Conservation (phyloP, 1,140 invertebrate genomes). For the Sogatella furcifera region DNA sequence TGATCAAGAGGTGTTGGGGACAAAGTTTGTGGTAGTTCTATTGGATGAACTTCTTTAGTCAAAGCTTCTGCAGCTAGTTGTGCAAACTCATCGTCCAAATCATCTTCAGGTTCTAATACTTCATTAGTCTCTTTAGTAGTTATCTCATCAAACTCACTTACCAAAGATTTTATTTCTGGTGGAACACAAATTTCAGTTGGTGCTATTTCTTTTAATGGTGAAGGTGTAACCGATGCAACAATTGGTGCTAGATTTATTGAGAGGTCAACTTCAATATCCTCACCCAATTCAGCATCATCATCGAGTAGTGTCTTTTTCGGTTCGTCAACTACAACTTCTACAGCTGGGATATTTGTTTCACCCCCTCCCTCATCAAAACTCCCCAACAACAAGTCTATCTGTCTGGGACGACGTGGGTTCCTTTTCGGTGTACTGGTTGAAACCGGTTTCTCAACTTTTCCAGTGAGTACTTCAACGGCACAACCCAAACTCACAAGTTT, state of each 20-base stretch:
- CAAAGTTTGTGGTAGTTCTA: too few species aligned
- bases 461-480: conserved; percentile 74
- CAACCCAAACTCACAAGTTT: conserved; percentile 69
- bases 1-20: conserved; percentile 6
- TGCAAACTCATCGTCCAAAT: conserved; percentile 58
- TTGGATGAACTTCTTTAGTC: conserved; percentile 31
- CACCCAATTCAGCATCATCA: conserved; percentile 44
- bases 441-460: conserved; percentile 52
- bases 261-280: conserved; percentile 13
- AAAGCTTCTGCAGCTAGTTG: conserved; percentile 59
- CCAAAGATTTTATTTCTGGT: neutral
- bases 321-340: conserved; percentile 27
- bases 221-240: neutral
- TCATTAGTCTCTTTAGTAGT: neutral
- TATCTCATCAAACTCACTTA: conserved; percentile 8
- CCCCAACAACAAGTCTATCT: conserved; percentile 54
- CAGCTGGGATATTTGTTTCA: conserved; percentile 13
- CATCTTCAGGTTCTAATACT: conserved; percentile 32
- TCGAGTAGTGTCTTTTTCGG: conserved; percentile 57
- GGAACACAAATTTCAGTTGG: neutral
- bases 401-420: conserved; percentile 22
- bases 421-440: conserved; percentile 35
- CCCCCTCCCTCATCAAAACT: conserved; percentile 44
- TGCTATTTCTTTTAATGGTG: conserved; percentile 7
- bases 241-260: conserved; percentile 11